A percentile compares a stretch with the other conserved stretches of the same genome.
phyloP scores from a whole-genome alignment of 2,797 vertebrate genomes.

The Hippocampus kuda region DNA sequence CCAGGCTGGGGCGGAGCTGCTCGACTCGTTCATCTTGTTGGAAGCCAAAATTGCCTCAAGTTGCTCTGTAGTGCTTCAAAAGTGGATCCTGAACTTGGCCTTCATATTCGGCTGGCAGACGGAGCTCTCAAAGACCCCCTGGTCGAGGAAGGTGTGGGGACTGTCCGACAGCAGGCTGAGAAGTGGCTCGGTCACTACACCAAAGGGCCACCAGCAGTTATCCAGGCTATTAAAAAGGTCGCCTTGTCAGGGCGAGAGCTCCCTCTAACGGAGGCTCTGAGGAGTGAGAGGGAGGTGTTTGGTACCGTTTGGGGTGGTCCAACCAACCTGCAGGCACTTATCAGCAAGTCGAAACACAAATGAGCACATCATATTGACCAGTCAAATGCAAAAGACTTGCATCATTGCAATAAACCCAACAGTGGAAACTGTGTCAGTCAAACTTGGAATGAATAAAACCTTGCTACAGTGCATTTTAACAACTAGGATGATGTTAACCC shows the following conservation, averaged over 20 bases:
- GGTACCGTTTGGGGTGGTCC: slow-evolving; percentile 86
- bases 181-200: slow-evolving; percentile 74
- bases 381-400: background rate
- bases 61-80: slow-evolving; percentile 70
- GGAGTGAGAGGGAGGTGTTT: slow-evolving; percentile 78
- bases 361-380: slow-evolving; percentile 38
- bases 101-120: slow-evolving; percentile 72
- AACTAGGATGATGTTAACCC: background rate
- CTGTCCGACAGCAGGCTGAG: slow-evolving; percentile 57
- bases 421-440: background rate
- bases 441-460: background rate
- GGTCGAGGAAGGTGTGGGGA: slow-evolving; percentile 15
- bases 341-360: slow-evolving; percentile 74
- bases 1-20: slow-evolving; percentile 89
- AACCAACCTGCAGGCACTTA: slow-evolving; percentile 79
- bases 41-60: slow-evolving; percentile 72
- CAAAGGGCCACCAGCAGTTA: slow-evolving; percentile 69
- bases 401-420: background rate
- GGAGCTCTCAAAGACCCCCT: slow-evolving; percentile 52
- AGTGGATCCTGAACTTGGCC: slow-evolving; percentile 64
- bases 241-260: slow-evolving; percentile 78
- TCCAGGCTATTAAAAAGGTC: slow-evolving; percentile 78
- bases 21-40: slow-evolving; percentile 73
- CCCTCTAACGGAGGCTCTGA: slow-evolving; percentile 73
- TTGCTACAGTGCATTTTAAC: background rate